phyloP scores from a whole-genome alignment of 2,113 vertebrate genomes.

The Platichthys stellatus region DNA sequence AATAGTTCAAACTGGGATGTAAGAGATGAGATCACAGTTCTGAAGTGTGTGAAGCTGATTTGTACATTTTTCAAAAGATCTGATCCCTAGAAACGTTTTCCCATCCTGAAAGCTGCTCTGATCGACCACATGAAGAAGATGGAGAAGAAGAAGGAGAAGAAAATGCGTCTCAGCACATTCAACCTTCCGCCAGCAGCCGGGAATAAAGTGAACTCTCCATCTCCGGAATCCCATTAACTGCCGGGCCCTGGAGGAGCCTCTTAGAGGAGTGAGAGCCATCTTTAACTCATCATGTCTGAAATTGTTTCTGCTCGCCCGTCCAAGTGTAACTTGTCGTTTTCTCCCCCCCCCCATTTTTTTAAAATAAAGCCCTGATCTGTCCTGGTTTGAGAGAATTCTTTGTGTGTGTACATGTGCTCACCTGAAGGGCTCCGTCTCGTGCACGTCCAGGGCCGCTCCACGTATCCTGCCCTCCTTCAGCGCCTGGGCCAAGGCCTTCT shows the following conservation, averaged over 20 bases:
- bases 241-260: constrained; percentile 23
- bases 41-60: too few species aligned
- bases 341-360: not conserved
- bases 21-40: too few species aligned
- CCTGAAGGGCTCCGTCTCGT: constrained; percentile 96
- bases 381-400: not conserved
- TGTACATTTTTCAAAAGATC: too few species aligned
- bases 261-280: constrained; percentile 27
- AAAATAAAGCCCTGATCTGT: not conserved
- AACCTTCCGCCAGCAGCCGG: constrained; percentile 5
- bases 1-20: too few species aligned
- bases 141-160: not conserved
- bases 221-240: constrained; percentile 33
- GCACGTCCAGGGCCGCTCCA: constrained; percentile 95
- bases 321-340: not conserved
- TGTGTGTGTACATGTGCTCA: constrained; percentile 62
- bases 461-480: constrained; percentile 98
- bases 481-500: constrained; percentile 96
- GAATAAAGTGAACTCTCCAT: constrained; percentile 21
- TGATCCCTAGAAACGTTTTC: too few species aligned
- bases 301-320: constrained; percentile 3
- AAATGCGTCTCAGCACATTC: constrained; percentile 7
- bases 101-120: too few species aligned
- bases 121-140: not conserved
- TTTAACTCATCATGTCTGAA: constrained; percentile 42